These are phyloP conservation scores for Centruroides sculpturatus DNA, from an alignment of 1,140 invertebrate genomes.

Conservation along the genomic window DNA sequence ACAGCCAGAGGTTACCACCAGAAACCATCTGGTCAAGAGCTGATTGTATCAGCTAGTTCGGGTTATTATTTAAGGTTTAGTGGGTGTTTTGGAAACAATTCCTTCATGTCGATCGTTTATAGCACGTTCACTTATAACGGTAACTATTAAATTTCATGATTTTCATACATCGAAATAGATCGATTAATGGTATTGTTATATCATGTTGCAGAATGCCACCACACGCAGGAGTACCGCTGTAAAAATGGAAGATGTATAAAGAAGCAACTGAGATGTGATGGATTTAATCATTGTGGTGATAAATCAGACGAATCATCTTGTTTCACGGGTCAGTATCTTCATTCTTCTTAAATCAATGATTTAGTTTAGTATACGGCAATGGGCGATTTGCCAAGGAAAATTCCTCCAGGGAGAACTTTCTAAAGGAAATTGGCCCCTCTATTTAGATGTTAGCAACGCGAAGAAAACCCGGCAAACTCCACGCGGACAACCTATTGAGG, in stretches of 20 bases:
- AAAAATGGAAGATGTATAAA: conserved; percentile 65
- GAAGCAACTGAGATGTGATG: conserved; percentile 62
- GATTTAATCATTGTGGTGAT: conserved; percentile 81
- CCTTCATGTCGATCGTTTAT: conserved; percentile 50
- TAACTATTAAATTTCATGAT: conserved; percentile 18
- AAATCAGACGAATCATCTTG: conserved; percentile 51
- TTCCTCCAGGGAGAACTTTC: too few species aligned
- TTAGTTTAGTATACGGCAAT: too few species aligned
- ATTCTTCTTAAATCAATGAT: too few species aligned
- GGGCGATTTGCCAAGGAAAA: too few species aligned
- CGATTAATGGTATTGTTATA: too few species aligned
- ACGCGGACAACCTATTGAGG: too few species aligned
- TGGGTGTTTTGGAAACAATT: conserved; percentile 45
- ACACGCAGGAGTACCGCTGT: conserved; percentile 34
- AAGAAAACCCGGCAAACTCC: too few species aligned
- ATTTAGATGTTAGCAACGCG: too few species aligned
- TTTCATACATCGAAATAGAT: too few species aligned
- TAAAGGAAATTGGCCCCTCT: too few species aligned
- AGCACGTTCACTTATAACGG: conserved; percentile 56
- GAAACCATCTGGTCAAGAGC: conserved; percentile 28
- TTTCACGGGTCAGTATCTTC: neutral
- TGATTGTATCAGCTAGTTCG: conserved; percentile 41
- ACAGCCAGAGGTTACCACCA: conserved; percentile 35
- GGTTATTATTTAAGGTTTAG: conserved; percentile 53
- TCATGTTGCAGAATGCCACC: conserved; percentile 15